Percentiles rank a stretch among this genome's conserved stretches.
Evolutionary conservation across 1,140 invertebrate genomes (phyloP).

Genomic region (Microplitis demolitor): DNA sequence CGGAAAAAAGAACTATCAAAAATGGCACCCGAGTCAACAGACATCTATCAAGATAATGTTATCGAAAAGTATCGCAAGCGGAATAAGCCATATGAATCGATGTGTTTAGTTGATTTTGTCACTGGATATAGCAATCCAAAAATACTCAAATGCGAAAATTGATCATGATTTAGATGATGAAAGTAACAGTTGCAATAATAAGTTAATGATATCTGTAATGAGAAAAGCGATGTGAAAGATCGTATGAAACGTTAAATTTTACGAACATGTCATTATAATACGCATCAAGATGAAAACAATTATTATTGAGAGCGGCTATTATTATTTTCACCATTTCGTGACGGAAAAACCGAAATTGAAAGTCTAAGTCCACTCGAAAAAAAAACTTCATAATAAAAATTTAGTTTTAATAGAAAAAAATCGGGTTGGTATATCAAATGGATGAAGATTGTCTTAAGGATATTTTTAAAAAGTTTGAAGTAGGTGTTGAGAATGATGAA

Average conservation of each 20-base stretch:
- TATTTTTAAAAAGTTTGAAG: too few relatives aligned
- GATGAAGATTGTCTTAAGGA: too few relatives aligned
- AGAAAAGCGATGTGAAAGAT: background rate
- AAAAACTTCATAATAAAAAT: background rate
- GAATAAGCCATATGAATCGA: background rate
- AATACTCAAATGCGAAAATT: background rate
- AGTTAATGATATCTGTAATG: background rate
- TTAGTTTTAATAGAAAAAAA: slow-evolving; percentile 17
- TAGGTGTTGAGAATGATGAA: too few relatives aligned
- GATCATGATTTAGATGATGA: background rate
- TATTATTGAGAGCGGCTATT: slow-evolving; percentile 4
- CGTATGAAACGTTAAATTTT: background rate
- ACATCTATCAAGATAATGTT: background rate
- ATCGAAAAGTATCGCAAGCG: background rate
- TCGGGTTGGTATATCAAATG: too few relatives aligned
- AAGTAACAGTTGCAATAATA: background rate
- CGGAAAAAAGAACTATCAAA: background rate
- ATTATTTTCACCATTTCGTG: background rate
- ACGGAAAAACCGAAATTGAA: too few relatives aligned
- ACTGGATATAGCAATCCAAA: background rate
- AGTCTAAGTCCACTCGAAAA: background rate
- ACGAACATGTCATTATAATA: background rate
- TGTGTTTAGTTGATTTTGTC: slow-evolving; percentile 4
- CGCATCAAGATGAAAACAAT: background rate
- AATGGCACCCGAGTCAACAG: background rate